Base-by-base conservation (phyloP, 2,797 vertebrate species). In the Coluber constrictor region DNA sequence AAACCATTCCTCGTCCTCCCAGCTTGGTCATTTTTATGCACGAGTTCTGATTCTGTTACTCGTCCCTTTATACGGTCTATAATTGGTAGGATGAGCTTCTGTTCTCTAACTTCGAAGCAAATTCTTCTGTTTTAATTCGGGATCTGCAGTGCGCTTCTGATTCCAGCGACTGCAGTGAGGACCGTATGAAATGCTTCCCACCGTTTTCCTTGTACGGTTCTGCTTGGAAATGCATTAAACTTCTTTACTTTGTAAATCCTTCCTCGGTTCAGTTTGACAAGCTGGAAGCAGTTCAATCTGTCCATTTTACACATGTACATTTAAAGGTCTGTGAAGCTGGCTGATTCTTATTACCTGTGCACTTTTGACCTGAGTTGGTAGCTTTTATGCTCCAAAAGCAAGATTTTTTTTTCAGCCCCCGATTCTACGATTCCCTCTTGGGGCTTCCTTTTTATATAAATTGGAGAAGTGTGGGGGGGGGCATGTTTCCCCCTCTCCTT, bases 301-400 rank as follows among this genome's bases (percentile, higher is more conserved):
- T 93, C 92, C 27, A 93, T 93, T 43, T 9, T 88, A 92, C 91
- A 91, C 92, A 93, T 94, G 93, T 94, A 90, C 94, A 25, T 94
- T 59, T 0, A 60, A 57, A 29, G 23, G 27, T 93, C 55, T 83
- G 51, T 87, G 61, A 88, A 9, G 37, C 66, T 23, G 3, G 57
- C 5, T 93, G 91, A 94, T 91, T 94, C 94, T 92, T 92, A 92
- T 97, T 96, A 95, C 95, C 90, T 87, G 0, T 94, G 92, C 96
- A 96, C 96, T 96, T 96, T 94, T 96, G 95, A 96, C 96, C 95
- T 96, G 47, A 43, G 18, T 32, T 94, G 94, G 92, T 93, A 92
- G 88, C 93, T 60, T 87, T 47, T 59, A 55, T 94, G 25, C 95
- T 92, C 90, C 90, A 89, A 91, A 10, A 93, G 94, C 90, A 94